Evolutionary conservation across 1,140 invertebrate genomes (phyloP).

Genomic region (Hypsibius dujardini): DNA sequence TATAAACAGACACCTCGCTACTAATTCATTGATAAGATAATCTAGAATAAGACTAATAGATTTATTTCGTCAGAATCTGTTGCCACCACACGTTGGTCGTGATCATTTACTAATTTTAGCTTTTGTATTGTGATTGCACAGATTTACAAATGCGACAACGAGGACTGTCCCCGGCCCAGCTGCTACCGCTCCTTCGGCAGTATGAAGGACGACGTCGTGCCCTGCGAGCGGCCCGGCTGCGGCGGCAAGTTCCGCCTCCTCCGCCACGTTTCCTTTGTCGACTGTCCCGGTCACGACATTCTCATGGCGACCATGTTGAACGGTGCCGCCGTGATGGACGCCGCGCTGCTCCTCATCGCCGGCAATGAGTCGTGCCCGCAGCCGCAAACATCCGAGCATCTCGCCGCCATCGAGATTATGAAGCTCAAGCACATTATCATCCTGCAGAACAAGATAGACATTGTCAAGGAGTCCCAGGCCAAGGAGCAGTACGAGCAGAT

Average conservation of each 20-base stretch:
- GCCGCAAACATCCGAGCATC: constrained; percentile 96
- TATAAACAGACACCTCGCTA: too few relatives aligned
- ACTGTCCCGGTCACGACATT: constrained; percentile 99
- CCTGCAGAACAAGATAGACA: constrained; percentile 97
- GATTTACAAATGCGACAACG: constrained; percentile 95
- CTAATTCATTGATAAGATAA: too few relatives aligned
- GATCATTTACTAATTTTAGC: not conserved
- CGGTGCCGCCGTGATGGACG: constrained; percentile 99
- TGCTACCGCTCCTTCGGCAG: constrained; percentile 91
- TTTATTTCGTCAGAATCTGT: too few relatives aligned
- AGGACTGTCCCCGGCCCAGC: constrained; percentile 75
- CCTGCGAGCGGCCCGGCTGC: constrained; percentile 68
- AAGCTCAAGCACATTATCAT: constrained; percentile 96
- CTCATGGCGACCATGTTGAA: constrained; percentile 99
- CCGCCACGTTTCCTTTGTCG: constrained; percentile 95
- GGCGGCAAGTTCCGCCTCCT: constrained; percentile 42
- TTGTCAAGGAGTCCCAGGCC: constrained; percentile 93
- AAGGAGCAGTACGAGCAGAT: constrained; percentile 98
- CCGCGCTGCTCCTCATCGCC: constrained; percentile 74
- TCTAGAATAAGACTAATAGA: too few relatives aligned
- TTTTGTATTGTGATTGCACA: constrained; percentile 43
- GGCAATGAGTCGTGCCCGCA: constrained; percentile 97
- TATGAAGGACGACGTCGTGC: constrained; percentile 84
- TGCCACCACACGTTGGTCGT: too few relatives aligned
- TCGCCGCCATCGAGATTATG: constrained; percentile 99